Conservation (phyloP, 1,140 invertebrate species). For the Wiebesia pumilae region DNA sequence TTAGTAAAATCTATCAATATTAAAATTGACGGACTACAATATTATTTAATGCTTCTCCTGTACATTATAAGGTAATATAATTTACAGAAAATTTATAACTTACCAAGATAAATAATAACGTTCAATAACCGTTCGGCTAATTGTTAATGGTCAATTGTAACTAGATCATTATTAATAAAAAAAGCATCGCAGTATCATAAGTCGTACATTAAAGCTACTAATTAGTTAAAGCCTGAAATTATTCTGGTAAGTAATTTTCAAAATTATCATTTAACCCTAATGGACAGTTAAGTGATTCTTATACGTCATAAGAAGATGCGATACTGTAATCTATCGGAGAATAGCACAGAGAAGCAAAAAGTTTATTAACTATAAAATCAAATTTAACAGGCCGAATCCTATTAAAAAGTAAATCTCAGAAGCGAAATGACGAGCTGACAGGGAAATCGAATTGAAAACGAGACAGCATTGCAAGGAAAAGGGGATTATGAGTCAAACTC, state of each 20-base stretch:
- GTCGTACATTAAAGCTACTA: not conserved
- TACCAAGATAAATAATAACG: no score
- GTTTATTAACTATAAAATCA: conserved; percentile 40
- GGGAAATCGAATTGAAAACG: conserved; percentile 43
- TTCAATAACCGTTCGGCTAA: no score
- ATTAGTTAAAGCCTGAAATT: not conserved
- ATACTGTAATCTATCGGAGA: not conserved
- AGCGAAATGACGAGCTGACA: conserved; percentile 9
- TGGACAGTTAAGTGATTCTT: not conserved
- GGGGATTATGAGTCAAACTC: not conserved
- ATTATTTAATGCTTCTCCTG: no score
- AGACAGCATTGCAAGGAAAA: not conserved
- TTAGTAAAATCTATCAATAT: no score
- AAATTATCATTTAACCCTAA: conserved; percentile 9
- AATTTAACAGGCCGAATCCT: conserved; percentile 27
- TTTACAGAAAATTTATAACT: no score
- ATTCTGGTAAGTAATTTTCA: not conserved
- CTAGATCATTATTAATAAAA: no score
- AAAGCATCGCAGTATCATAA: no score
- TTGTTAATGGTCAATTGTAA: no score
- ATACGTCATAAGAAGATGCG: no score
- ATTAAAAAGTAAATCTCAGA: conserved; percentile 34
- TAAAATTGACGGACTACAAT: no score
- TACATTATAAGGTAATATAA: no score
- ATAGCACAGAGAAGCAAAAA: not conserved